These are phyloP conservation scores for Cyphomyrus discorhynchus DNA, from an alignment of 2,113 vertebrate genomes.

Conservation along the genomic window DNA sequence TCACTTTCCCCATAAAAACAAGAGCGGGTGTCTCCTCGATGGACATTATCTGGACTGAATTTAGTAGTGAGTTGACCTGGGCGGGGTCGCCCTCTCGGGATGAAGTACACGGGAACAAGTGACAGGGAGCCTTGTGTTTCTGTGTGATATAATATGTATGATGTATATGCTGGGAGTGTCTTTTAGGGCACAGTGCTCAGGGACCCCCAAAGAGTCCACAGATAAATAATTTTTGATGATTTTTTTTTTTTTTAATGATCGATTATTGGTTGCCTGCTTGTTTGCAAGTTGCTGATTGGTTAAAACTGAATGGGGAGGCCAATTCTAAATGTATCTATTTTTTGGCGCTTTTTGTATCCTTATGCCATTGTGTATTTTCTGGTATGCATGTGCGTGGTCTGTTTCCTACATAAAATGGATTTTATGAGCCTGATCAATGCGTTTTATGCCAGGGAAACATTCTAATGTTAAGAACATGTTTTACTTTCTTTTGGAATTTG, in stretches of 20 bases:
- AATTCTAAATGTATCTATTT: not conserved
- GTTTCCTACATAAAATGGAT: not conserved
- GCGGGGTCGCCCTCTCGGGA: not conserved
- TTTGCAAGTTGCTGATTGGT: not conserved
- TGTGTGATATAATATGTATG: not conserved
- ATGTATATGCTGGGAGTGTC: not conserved
- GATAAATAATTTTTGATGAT: not conserved
- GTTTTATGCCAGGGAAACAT: not conserved
- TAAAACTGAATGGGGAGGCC: not conserved
- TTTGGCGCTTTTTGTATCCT: not conserved
- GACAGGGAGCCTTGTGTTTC: not conserved
- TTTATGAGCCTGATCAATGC: not conserved
- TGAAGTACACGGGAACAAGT: not conserved
- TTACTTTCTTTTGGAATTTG: not conserved
- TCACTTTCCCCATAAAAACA: not conserved
- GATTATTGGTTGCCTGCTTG: not conserved
- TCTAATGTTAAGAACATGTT: not conserved
- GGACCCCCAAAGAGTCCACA: not conserved
- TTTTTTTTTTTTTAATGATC: not conserved
- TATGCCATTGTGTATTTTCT: not conserved
- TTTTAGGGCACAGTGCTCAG: not conserved
- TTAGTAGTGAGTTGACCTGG: not conserved
- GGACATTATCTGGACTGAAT: not conserved
- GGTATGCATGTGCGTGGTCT: not conserved
- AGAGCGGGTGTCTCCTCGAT: not conserved